Evolutionary conservation across 2,888 invertebrate genomes (phyloP), one percentile per base, ranked within the genome.

Genomic region (Zygaena filipendulae): DNA sequence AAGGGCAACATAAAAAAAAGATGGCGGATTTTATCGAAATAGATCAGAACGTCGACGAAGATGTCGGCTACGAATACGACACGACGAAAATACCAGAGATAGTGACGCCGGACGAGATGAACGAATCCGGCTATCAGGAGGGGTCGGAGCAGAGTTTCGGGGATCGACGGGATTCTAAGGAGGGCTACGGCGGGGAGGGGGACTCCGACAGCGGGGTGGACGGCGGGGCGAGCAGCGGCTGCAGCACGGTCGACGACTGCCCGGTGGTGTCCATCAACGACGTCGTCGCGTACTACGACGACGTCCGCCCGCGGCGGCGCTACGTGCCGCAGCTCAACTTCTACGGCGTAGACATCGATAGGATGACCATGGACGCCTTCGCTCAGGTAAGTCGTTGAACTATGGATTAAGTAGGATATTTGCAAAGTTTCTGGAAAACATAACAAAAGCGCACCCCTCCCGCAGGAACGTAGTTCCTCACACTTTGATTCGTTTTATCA

Each of bases 191-290:
- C 3, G 71, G 72, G 9, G 75, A 77, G 31, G 69, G 69, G 8
- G 79, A 77, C 39, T 74, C 74, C 24, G 84, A 83, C 44, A 72
- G 80, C 41, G 82, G 82, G 24, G 83, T 84, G 46, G 83, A 82
- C 31, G 84, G 84, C 20, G 82, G 82, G 29, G 80, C 83, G 30
- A 82, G 83, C 59, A 77, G 77, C 43, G 81, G 83, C 5, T 83
- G 84, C 44, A 83, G 83, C 47, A 68, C 82, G 20, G 82, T 70
- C 21, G 84, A 84, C 33, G 80, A 81, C 52, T 83, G 83, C 48
- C 80, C 80, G 9, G 81, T 81, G 42, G 81, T 81, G 45, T 80
- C 80, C 2, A 75, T 79, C 34, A 80, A 80, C 29, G 79, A 80
- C 33, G 79, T 77, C 37, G 74, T 80, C 30, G 80, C 77, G 26